phyloP scores from a whole-genome alignment of 2,113 vertebrate genomes.

The Cottus gobio region DNA sequence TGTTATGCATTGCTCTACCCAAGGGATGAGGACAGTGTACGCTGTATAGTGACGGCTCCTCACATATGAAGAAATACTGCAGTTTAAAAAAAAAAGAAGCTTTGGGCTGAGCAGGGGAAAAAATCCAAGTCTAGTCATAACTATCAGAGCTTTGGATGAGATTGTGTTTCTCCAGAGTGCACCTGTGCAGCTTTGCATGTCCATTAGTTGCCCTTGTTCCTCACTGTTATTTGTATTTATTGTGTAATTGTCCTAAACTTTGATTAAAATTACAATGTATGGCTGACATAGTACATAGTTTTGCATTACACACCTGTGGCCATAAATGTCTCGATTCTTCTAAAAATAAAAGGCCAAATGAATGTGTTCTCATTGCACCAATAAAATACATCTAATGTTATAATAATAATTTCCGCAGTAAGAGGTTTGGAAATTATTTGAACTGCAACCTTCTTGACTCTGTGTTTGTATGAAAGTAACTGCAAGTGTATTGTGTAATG shows the following conservation, averaged over 20 bases:
- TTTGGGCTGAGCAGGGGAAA: conserved; percentile 1
- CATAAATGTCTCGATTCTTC: not conserved
- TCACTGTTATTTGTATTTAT: too few species aligned
- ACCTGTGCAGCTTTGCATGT: not conserved
- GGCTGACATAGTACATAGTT: not conserved
- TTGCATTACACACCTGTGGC: not conserved
- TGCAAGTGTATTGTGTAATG: not conserved
- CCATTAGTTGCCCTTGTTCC: not conserved
- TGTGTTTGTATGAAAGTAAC: not conserved
- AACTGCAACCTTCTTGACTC: not conserved
- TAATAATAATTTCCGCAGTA: not conserved
- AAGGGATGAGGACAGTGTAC: conserved; percentile 25
- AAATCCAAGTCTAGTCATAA: conserved; percentile 15
- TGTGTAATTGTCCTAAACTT: not conserved
- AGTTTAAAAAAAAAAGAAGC: conserved; percentile 8
- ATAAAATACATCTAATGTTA: not conserved
- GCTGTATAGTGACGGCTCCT: conserved; percentile 15
- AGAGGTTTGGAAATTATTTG: not conserved
- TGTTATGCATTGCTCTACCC: conserved; percentile 56
- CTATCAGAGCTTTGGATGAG: not conserved
- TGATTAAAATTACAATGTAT: not conserved
- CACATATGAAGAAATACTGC: conserved; percentile 32
- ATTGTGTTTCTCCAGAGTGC: not conserved
- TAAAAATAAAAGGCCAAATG: not conserved
- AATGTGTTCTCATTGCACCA: not conserved